phyloP scores from a whole-genome alignment of 1,140 invertebrate species.

The Manduca sexta region DNA sequence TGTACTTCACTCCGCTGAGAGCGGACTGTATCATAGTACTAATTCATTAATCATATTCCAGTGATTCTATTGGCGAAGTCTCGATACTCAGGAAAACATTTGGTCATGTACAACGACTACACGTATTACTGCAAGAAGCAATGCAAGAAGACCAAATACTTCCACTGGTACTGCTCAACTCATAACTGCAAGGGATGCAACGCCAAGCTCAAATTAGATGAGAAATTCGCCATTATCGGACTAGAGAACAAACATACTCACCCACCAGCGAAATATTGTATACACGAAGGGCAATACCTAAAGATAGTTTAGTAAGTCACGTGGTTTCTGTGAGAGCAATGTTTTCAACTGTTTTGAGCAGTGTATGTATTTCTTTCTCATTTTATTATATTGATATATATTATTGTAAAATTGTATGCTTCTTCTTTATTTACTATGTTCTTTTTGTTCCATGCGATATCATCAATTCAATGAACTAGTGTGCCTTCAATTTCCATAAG shows the following conservation, averaged over 20 bases:
- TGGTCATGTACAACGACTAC: constrained; percentile 47
- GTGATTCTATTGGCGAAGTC: constrained; percentile 44
- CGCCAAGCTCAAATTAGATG: constrained; percentile 40
- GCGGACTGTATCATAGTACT: too few relatives aligned
- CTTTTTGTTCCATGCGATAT: too few relatives aligned
- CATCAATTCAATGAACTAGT: too few relatives aligned
- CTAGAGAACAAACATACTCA: constrained; percentile 37
- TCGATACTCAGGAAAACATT: constrained; percentile 38
- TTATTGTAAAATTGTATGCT: too few relatives aligned
- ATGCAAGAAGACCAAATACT: constrained; percentile 34
- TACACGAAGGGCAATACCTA: constrained; percentile 39
- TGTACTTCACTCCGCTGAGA: too few relatives aligned
- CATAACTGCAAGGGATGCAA: constrained; percentile 53
- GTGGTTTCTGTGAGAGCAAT: too few relatives aligned
- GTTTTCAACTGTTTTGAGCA: too few relatives aligned
- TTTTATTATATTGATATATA: too few relatives aligned
- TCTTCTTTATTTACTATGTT: too few relatives aligned
- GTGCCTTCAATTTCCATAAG: too few relatives aligned
- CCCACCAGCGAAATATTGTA: constrained; percentile 39
- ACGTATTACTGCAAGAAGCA: constrained; percentile 53
- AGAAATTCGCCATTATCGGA: constrained; percentile 32
- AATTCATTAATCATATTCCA: constrained; percentile 22
- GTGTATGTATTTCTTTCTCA: too few relatives aligned
- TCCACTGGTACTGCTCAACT: constrained; percentile 53
- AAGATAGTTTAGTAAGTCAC: constrained; percentile 19